Conservation (phyloP, 2,888 invertebrate genomes). For the Ligdia adustata region DNA sequence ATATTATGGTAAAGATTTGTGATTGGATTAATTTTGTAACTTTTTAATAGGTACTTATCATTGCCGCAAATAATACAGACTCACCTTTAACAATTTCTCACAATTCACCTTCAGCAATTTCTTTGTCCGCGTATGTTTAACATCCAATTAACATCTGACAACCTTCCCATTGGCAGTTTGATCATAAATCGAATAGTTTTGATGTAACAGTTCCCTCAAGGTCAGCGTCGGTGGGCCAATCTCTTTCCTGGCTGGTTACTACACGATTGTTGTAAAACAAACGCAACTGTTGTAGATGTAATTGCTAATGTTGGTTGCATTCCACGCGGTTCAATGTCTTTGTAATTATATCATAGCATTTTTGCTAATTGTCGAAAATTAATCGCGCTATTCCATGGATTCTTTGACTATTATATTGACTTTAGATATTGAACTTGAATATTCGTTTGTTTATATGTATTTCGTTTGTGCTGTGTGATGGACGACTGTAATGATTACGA, state of each 20-base stretch:
- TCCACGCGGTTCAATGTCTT: not conserved
- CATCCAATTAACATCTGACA: not conserved
- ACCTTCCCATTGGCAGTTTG: conserved; percentile 13
- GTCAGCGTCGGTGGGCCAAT: conserved; percentile 35
- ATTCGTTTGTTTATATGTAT: too few species aligned
- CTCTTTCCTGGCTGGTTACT: conserved; percentile 26
- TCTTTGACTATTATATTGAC: too few species aligned
- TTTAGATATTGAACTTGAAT: too few species aligned
- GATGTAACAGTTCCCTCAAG: conserved; percentile 33
- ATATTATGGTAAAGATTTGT: too few species aligned
- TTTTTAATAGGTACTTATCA: too few species aligned
- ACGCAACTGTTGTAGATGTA: conserved; percentile 13
- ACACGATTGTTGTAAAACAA: conserved; percentile 21
- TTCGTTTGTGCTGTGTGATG: too few species aligned
- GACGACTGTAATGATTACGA: too few species aligned
- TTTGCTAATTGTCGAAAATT: too few species aligned
- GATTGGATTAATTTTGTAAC: too few species aligned
- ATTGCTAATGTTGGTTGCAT: not conserved
- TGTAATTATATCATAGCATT: conserved; percentile 8
- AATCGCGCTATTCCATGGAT: too few species aligned
- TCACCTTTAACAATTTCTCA: too few species aligned
- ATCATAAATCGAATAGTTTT: conserved; percentile 19
- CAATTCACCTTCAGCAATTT: not conserved
- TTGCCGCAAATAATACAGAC: too few species aligned
- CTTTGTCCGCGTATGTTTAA: not conserved